Conservation (phyloP, 1,140 invertebrate species). For the Drosophila pruinosa region DNA sequence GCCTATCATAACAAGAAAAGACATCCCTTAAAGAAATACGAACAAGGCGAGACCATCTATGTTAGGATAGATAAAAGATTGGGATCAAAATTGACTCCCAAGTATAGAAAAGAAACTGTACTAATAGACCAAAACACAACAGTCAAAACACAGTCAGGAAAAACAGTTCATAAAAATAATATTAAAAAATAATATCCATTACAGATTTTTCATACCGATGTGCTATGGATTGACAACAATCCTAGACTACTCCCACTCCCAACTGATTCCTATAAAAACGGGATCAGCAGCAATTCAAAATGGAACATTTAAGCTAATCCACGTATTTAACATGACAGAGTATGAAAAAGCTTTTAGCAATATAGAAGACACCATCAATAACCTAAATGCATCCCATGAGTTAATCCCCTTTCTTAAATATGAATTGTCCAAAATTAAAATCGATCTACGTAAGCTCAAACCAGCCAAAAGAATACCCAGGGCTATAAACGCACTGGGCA, state of each 20-base stretch:
- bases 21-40: background rate
- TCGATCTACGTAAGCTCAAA: background rate
- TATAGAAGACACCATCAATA: too few species aligned
- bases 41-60: background rate
- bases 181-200: background rate
- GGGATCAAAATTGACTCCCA: constrained; percentile 10
- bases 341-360: background rate
- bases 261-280: background rate
- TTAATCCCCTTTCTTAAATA: too few species aligned
- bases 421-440: background rate
- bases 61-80: constrained; percentile 15
- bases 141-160: background rate
- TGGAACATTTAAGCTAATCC: too few species aligned
- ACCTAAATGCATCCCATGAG: too few species aligned
- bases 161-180: constrained; percentile 12
- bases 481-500: background rate
- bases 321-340: too few species aligned
- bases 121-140: too few species aligned
- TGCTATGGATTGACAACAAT: background rate
- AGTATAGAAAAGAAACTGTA: constrained; percentile 23
- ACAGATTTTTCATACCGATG: background rate
- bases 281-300: too few species aligned
- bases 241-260: too few species aligned
- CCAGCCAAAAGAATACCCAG: too few species aligned
- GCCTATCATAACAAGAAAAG: background rate